Conservation (phyloP, 2,797 vertebrate genomes). For the Orientallactaga sibirica region DNA sequence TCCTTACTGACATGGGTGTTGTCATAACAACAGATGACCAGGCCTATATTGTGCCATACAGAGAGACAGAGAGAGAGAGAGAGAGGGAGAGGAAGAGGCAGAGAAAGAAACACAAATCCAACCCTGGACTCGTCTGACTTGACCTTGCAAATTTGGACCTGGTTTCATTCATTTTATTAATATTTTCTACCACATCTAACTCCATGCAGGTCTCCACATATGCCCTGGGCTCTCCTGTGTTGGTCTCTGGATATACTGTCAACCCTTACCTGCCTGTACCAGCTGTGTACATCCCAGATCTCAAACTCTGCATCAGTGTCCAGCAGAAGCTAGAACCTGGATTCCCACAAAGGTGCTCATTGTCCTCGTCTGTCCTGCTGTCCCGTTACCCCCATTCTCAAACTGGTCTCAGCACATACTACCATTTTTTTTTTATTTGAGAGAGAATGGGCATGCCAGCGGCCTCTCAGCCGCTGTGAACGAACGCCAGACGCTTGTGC, state of each 20-base stretch:
- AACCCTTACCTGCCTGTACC: neutral
- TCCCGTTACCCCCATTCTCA: neutral
- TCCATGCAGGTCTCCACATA: neutral
- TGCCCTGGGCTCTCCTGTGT: rapidly evolving
- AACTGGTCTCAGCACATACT: neutral
- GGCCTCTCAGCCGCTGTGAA: too few species aligned
- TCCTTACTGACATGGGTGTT: too few species aligned
- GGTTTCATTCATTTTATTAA: neutral
- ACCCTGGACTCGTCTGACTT: neutral
- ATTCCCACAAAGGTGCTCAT: neutral
- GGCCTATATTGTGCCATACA: too few species aligned
- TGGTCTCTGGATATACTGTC: neutral
- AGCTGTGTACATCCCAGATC: neutral
- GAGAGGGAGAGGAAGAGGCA: too few species aligned
- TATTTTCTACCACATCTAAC: neutral
- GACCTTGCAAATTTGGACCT: neutral
- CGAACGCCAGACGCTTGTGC: too few species aligned
- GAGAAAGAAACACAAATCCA: neutral
- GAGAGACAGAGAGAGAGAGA: too few species aligned
- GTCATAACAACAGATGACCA: too few species aligned
- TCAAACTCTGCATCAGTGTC: neutral
- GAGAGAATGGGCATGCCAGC: too few species aligned
- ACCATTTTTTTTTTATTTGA: neutral
- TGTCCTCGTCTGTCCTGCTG: neutral
- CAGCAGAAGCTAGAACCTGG: neutral